phyloP scores from a whole-genome alignment of 2,797 vertebrate genomes.

The Triplophysa bombifrons region DNA sequence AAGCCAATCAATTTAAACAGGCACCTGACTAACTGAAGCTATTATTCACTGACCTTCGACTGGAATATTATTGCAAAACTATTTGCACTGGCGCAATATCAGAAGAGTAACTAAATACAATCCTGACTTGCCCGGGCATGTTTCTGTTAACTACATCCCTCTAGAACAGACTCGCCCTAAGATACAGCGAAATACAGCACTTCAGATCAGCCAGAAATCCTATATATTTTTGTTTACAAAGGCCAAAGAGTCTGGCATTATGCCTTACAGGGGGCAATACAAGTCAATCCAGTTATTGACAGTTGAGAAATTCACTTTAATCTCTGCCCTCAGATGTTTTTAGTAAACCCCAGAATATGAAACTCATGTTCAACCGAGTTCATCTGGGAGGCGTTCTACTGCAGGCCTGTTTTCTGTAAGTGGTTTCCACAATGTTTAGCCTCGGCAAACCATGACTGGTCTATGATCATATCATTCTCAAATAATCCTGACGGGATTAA shows the following conservation, averaged over 20 bases:
- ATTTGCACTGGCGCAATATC: slow-evolving; percentile 1
- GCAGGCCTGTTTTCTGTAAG: not conserved
- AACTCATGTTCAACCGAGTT: slow-evolving; percentile 15
- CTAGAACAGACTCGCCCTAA: not conserved
- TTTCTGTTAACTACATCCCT: slow-evolving; percentile 19
- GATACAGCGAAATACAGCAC: slow-evolving; percentile 14
- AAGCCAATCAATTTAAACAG: not conserved
- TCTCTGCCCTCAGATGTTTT: slow-evolving; percentile 19
- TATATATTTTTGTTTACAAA: slow-evolving; percentile 23
- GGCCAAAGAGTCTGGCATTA: not conserved
- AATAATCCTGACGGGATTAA: slow-evolving; percentile 37
- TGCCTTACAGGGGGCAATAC: slow-evolving; percentile 12
- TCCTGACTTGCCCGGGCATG: slow-evolving; percentile 9
- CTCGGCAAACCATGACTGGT: not conserved
- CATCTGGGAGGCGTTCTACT: not conserved
- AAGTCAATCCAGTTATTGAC: slow-evolving; percentile 44
- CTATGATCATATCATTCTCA: slow-evolving; percentile 34
- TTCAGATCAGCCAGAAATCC: slow-evolving; percentile 11
- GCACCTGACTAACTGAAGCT: not conserved
- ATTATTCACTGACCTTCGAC: not conserved
- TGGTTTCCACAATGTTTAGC: not conserved
- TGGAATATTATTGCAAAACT: slow-evolving; percentile 6
- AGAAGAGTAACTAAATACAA: slow-evolving; percentile 11
- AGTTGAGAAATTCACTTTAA: slow-evolving; percentile 29
- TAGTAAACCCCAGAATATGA: not conserved